Conservation (phyloP, 2,797 vertebrate genomes). For the Bovichtus variegatus region DNA sequence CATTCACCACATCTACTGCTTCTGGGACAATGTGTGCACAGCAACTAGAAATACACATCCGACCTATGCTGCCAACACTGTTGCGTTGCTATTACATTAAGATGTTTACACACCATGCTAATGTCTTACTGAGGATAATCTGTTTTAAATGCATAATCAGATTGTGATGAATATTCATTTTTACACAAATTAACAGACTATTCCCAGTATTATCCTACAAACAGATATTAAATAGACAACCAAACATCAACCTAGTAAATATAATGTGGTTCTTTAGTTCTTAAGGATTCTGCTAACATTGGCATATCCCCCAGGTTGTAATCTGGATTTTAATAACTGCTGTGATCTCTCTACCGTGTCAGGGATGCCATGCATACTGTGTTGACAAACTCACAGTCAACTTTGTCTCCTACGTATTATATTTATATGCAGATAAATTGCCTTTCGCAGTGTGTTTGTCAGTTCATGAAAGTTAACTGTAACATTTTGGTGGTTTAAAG, state of each 20-base stretch:
- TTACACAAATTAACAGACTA: conserved; percentile 1
- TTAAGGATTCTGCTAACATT: not conserved
- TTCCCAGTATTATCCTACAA: not conserved
- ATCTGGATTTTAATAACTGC: not conserved
- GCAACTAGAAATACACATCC: not conserved
- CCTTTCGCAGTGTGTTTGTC: too few relatives aligned
- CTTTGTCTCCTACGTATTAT: not conserved
- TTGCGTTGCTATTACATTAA: not conserved
- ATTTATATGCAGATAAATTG: not conserved
- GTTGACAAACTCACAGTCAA: not conserved
- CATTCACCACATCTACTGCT: not conserved
- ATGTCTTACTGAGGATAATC: conserved; percentile 25
- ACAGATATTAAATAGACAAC: not conserved
- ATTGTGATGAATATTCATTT: conserved; percentile 20
- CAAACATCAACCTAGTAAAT: not conserved
- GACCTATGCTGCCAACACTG: not conserved
- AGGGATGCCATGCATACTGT: not conserved
- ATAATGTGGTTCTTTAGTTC: not conserved
- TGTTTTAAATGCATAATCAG: conserved; percentile 24
- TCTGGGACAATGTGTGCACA: not conserved
- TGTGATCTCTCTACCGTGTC: not conserved
- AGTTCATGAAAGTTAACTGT: too few relatives aligned
- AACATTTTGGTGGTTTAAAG: too few relatives aligned
- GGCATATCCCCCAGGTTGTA: not conserved
- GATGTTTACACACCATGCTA: conserved; percentile 13